Conservation (phyloP, 2,797 vertebrate genomes). For the Euphonia xanthogaster region DNA sequence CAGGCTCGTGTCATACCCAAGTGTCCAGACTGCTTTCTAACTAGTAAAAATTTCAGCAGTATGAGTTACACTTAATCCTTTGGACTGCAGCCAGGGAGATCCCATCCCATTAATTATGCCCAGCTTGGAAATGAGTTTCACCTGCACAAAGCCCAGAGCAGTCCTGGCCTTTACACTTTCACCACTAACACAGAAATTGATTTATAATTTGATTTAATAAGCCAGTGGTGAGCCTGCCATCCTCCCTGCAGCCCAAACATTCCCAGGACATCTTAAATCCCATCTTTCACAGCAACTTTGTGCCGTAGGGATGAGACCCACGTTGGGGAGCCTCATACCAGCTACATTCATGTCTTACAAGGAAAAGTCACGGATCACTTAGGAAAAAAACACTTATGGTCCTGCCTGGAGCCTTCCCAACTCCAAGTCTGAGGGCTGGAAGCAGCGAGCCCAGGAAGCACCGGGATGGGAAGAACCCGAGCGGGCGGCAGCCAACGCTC, state of each 20-base stretch:
- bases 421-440: background rate
- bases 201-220: background rate
- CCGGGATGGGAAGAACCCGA: background rate
- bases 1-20: fast-evolving
- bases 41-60: background rate
- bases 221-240: background rate
- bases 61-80: background rate
- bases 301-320: background rate
- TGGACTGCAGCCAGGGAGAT: background rate
- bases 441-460: background rate
- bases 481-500: background rate
- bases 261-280: background rate
- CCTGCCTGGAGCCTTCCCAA: background rate
- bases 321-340: fast-evolving
- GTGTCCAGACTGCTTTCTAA: background rate
- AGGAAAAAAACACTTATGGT: background rate
- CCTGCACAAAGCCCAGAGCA: background rate
- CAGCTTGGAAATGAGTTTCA: background rate
- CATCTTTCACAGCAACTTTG: fast-evolving
- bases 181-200: background rate
- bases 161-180: background rate
- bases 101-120: background rate
- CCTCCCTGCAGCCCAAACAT: background rate
- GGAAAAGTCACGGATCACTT: background rate
- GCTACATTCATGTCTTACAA: background rate